Base-by-base conservation (phyloP, 23 tunicate species). In the Clavelina lepadiformis region DNA sequence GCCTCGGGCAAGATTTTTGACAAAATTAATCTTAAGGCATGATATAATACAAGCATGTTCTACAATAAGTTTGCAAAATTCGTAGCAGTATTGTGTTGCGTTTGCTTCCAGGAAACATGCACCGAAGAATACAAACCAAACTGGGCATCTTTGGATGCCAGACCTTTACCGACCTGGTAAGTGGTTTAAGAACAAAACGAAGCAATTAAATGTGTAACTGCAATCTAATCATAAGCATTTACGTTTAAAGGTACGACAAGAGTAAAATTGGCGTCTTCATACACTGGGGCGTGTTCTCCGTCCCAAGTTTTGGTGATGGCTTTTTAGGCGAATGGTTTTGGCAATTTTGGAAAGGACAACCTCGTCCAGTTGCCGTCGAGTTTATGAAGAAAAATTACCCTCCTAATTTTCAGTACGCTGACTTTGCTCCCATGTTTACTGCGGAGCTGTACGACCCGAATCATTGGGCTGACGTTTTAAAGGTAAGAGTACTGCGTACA, bases 311-410 rank as follows among this genome's bases (percentile, higher is more conserved):
- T 35, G 71, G 80, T 4, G 28, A 62, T 34, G 80, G 82, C 29
- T 54, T 53, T 45, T 79, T 69, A n/a, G 65, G 72, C 8, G 93
- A 85, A 45, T 85, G 93, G 93, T 85, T 85, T 65, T 85, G 93
- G 93, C 71, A 74, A 74, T 28, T 63, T 32, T 85, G 93, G 93
- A 44, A 85, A 64, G 93, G 80, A 15, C 34, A 64, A 26, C 61
- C 53, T 34, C 57, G 58, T 41, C 74, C 95, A 2, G 23, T 67
- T 18, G 72, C 58, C 15, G 76, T 65, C 28, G 51, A 57, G 19
- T 86, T 72, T 55, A 86, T 86, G 95, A 27, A 86, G 36, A 45
- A 79, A 35, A 86, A 86, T 47, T 86, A 86, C 52, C 86, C 87
- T 18, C 95, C 95, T 25, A 66, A 49, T 30, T 86, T 86, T 72